Conservation (phyloP, 2,113 vertebrate genomes). For the Danionella cerebrum region DNA sequence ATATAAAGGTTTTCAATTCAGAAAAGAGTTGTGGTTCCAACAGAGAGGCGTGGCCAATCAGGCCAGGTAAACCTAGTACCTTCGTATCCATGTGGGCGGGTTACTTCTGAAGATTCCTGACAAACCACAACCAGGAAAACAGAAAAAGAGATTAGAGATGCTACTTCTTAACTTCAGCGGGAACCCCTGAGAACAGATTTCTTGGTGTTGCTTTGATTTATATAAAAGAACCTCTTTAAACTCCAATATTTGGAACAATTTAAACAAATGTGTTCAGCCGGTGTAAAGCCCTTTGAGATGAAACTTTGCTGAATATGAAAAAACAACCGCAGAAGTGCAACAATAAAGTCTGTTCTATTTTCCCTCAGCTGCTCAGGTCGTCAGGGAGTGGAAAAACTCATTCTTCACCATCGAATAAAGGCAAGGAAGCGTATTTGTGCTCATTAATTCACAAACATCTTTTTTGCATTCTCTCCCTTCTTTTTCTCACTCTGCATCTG, state of each 20-base stretch:
- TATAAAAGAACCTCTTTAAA: background rate
- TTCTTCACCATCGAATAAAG: slow-evolving; percentile 35
- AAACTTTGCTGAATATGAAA: slow-evolving; percentile 16
- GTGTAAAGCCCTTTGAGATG: background rate
- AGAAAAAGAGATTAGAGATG: no score
- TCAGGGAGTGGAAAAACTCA: slow-evolving; percentile 40
- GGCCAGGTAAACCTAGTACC: no score
- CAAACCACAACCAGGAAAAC: no score
- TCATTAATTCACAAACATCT: slow-evolving; percentile 32
- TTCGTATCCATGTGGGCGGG: no score
- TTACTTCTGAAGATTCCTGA: no score
- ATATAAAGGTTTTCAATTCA: no score
- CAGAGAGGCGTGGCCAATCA: no score
- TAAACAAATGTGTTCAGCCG: slow-evolving; percentile 2
- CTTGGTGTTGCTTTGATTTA: no score
- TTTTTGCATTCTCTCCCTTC: background rate
- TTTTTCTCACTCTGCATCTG: slow-evolving; percentile 8
- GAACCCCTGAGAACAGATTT: no score
- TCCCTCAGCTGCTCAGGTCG: slow-evolving; percentile 43
- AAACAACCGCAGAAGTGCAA: slow-evolving; percentile 11
- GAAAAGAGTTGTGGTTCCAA: no score
- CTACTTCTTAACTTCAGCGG: no score
- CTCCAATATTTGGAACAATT: background rate
- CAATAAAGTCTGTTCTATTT: slow-evolving; percentile 53
- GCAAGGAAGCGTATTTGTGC: slow-evolving; percentile 46